These are phyloP conservation scores for Eretmocerus hayati DNA, from an alignment of 2,888 invertebrate species.

Conservation along the genomic window DNA sequence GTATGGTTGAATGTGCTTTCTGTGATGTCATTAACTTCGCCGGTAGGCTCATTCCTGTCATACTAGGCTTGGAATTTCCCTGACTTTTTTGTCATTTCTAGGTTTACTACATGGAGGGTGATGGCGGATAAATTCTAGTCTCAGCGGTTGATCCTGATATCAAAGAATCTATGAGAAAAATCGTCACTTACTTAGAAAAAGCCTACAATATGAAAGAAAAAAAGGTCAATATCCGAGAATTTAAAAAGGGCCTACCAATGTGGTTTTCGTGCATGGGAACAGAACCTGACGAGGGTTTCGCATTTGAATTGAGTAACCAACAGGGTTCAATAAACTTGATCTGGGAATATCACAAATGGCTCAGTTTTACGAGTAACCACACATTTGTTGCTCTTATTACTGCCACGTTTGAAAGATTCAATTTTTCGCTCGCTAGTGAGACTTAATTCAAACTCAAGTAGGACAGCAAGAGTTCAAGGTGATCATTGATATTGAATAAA, in stretches of 20 bases:
- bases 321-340: conserved; percentile 56
- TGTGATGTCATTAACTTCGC: no score
- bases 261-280: conserved; percentile 71
- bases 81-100: conserved; percentile 38
- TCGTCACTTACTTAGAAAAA: conserved; percentile 55
- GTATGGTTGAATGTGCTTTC: no score
- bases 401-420: conserved; percentile 59
- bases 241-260: conserved; percentile 62
- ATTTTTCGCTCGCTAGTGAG: conserved; percentile 54
- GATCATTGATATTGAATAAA: no score
- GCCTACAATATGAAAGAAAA: conserved; percentile 57
- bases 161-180: conserved; percentile 57
- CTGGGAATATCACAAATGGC: conserved; percentile 67
- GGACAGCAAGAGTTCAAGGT: conserved; percentile 56
- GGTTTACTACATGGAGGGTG: conserved; percentile 76
- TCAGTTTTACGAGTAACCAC: conserved; percentile 68
- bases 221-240: conserved; percentile 54
- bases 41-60: no score
- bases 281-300: conserved; percentile 57
- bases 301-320: conserved; percentile 59
- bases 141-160: conserved; percentile 72
- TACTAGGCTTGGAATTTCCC: no score
- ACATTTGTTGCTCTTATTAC: conserved; percentile 76
- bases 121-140: conserved; percentile 62
- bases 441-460: conserved; percentile 56